Conservation (phyloP, 1,140 invertebrate species). For the Drosophila ohnishii region DNA sequence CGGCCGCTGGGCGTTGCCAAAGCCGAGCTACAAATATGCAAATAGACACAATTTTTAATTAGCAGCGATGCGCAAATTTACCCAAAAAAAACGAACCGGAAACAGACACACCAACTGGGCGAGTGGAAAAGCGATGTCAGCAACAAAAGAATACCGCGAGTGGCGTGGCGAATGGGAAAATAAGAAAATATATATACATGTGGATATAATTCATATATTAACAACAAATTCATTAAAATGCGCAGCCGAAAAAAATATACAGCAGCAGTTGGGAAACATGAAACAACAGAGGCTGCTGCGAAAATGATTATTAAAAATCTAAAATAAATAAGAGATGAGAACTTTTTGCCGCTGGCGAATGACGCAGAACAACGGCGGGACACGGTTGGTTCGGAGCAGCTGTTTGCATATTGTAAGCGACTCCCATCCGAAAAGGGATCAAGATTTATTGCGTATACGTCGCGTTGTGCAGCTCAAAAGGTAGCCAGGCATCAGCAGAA, state of each 20-base stretch:
- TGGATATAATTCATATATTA: conserved; percentile 66
- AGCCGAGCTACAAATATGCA: conserved; percentile 71
- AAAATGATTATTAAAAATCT: conserved; percentile 81
- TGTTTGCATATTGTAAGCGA: conserved; percentile 68
- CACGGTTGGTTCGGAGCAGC: conserved; percentile 53
- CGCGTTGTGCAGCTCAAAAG: conserved; percentile 62
- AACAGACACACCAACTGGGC: conserved; percentile 7
- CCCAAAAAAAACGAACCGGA: conserved; percentile 44
- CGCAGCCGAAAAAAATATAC: conserved; percentile 61
- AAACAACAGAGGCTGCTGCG: conserved; percentile 39
- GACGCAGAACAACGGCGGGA: conserved; percentile 47
- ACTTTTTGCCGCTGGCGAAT: conserved; percentile 67
- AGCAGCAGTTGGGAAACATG: conserved; percentile 14
- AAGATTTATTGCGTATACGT: conserved; percentile 77
- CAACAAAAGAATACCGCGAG: conserved; percentile 68
- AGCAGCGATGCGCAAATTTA: conserved; percentile 77
- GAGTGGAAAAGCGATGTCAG: conserved; percentile 60
- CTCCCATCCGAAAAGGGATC: conserved; percentile 23
- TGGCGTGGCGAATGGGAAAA: conserved; percentile 47
- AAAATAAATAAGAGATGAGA: conserved; percentile 81
- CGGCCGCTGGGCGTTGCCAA: conserved; percentile 33
- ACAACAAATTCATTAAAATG: conserved; percentile 80
- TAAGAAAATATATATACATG: conserved; percentile 27
- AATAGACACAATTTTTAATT: conserved; percentile 82
- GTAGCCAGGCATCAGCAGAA: conserved; percentile 23